Percentiles rank a stretch among this genome's conserved stretches.
phyloP scores from a whole-genome alignment of 2,888 invertebrate genomes.

The Tortrix viridana region DNA sequence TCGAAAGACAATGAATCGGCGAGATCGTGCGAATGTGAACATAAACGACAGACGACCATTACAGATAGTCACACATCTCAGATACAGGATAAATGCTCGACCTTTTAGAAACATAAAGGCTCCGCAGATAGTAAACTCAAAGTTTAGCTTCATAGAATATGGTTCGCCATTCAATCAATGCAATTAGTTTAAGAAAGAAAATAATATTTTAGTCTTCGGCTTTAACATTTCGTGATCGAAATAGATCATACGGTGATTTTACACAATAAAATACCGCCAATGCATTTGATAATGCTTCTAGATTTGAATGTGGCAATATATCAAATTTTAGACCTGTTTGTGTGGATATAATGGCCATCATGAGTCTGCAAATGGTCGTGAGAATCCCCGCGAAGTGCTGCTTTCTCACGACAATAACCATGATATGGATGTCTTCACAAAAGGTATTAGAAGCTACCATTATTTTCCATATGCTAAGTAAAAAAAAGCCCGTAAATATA shows the following conservation, averaged over 20 bases:
- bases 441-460: slow-evolving; percentile 16
- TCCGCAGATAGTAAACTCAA: too few relatives aligned
- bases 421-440: slow-evolving; percentile 11
- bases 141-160: too few relatives aligned
- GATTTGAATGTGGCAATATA: background rate
- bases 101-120: too few relatives aligned
- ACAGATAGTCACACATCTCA: background rate
- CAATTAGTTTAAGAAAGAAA: background rate
- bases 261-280: background rate
- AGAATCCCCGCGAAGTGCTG: background rate
- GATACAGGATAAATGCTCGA: slow-evolving; percentile 7
- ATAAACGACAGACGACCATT: slow-evolving; percentile 11
- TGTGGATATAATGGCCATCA: slow-evolving; percentile 17
- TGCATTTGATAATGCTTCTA: slow-evolving; percentile 2
- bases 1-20: slow-evolving; percentile 46
- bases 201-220: background rate
- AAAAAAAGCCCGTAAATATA: too few relatives aligned
- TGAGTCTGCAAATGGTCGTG: slow-evolving; percentile 3
- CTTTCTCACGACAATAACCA: slow-evolving; percentile 19
- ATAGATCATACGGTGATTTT: background rate
- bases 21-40: slow-evolving; percentile 40
- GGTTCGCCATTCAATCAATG: background rate
- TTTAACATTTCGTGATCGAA: background rate
- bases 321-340: background rate
- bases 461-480: background rate